These are phyloP conservation scores for Peromyscus attwateri DNA, from an alignment of 2,797 vertebrate species.

Conservation along the genomic window DNA sequence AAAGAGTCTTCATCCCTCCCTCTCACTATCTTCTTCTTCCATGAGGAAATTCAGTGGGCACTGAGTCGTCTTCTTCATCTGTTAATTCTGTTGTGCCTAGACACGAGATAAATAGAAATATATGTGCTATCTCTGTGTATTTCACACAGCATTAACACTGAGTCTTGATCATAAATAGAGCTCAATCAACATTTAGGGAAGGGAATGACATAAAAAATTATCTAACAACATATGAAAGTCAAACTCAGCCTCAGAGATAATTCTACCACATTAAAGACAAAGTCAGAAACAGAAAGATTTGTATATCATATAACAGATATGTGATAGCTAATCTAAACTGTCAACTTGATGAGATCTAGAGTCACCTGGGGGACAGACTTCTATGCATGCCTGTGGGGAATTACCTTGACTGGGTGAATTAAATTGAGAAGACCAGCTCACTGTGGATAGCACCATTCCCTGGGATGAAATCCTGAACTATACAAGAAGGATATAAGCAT, in stretches of 20 bases:
- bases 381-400: not conserved
- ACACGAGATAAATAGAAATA: not conserved
- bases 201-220: not conserved
- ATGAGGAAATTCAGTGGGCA: not conserved
- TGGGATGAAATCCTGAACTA: not conserved
- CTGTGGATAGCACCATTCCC: not conserved
- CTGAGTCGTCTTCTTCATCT: not conserved
- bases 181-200: constrained; percentile 5
- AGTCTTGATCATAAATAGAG: not conserved
- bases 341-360: not conserved
- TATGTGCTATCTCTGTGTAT: constrained; percentile 6
- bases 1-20: not conserved
- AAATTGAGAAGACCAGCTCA: not conserved
- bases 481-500: not conserved
- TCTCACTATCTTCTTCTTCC: not conserved
- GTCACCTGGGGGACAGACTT: not conserved
- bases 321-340: not conserved
- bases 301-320: not conserved
- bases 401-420: not conserved
- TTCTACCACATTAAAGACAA: not conserved
- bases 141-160: not conserved
- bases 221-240: constrained; percentile 22
- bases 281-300: not conserved
- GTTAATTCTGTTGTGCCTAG: not conserved
- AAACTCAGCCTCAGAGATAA: constrained; percentile 24